phyloP scores from a whole-genome alignment of 2,888 invertebrate species.

The Phragmatobia fuliginosa region DNA sequence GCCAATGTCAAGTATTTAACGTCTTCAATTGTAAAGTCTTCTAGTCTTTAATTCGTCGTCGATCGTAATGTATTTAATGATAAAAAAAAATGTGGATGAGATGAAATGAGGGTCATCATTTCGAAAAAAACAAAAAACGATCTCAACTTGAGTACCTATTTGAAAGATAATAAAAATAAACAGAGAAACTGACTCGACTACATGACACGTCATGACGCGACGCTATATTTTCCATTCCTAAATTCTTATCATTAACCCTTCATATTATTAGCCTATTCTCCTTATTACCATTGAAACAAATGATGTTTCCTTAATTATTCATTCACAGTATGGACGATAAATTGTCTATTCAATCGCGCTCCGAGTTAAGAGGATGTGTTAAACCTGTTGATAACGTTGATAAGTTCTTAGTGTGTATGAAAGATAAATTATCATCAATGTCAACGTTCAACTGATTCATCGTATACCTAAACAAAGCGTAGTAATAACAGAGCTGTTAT shows the following conservation, averaged over 20 bases:
- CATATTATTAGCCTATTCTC: not conserved
- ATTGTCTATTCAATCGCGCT: not conserved
- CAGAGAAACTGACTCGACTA: too few relatives aligned
- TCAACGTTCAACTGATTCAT: not conserved
- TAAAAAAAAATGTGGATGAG: too few relatives aligned
- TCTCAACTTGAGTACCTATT: too few relatives aligned
- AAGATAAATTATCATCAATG: not conserved
- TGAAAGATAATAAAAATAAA: too few relatives aligned
- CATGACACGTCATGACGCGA: too few relatives aligned
- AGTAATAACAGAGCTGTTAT: not conserved
- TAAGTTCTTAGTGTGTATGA: not conserved
- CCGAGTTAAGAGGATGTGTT: not conserved
- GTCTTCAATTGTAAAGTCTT: too few relatives aligned
- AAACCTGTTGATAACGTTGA: conserved; percentile 1
- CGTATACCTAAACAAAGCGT: not conserved
- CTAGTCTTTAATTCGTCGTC: too few relatives aligned
- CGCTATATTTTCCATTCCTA: not conserved
- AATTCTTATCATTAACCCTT: not conserved
- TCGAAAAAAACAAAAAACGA: too few relatives aligned
- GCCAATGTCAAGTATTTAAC: too few relatives aligned
- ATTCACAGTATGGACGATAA: not conserved
- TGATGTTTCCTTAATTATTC: not conserved
- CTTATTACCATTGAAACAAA: not conserved
- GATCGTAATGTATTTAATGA: too few relatives aligned
- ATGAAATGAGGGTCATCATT: too few relatives aligned